These are phyloP conservation scores for Matsumyia berberina DNA, from an alignment of 2,888 invertebrate species.

Conservation along the genomic window DNA sequence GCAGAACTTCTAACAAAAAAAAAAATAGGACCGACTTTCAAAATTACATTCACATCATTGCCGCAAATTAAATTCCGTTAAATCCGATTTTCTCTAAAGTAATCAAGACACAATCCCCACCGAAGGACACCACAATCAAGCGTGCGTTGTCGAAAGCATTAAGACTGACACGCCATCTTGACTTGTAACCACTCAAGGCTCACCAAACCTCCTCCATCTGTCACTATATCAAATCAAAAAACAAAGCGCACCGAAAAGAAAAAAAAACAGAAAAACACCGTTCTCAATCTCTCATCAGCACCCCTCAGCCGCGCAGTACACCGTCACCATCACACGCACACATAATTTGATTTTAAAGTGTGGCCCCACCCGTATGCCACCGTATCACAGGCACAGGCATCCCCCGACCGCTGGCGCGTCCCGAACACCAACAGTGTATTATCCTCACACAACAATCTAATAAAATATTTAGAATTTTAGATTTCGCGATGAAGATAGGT, in stretches of 20 bases:
- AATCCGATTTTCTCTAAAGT: conserved; percentile 66
- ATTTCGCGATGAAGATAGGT: conserved; percentile 66
- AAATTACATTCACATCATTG: conserved; percentile 67
- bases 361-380: conserved; percentile 59
- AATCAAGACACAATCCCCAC: conserved; percentile 51
- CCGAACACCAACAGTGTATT: conserved; percentile 72
- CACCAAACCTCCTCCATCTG: conserved; percentile 50
- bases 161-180: conserved; percentile 67
- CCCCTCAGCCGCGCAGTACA: too few relatives aligned
- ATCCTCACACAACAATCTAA: conserved; percentile 73
- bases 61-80: conserved; percentile 70
- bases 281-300: conserved; percentile 69
- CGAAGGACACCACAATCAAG: conserved; percentile 69
- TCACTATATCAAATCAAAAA: conserved; percentile 60
- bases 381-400: conserved; percentile 32
- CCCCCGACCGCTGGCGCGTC: not conserved
- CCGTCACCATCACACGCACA: conserved; percentile 34
- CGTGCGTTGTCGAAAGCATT: conserved; percentile 56
- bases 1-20: not conserved
- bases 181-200: conserved; percentile 46
- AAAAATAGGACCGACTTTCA: conserved; percentile 3
- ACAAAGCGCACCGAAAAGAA: conserved; percentile 36
- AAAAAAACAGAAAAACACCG: conserved; percentile 24
- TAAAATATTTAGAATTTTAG: conserved; percentile 76
- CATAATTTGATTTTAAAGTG: conserved; percentile 75